These are phyloP conservation scores for Mythimna vitellina DNA, from an alignment of 2,888 invertebrate species.

Conservation along the genomic window DNA sequence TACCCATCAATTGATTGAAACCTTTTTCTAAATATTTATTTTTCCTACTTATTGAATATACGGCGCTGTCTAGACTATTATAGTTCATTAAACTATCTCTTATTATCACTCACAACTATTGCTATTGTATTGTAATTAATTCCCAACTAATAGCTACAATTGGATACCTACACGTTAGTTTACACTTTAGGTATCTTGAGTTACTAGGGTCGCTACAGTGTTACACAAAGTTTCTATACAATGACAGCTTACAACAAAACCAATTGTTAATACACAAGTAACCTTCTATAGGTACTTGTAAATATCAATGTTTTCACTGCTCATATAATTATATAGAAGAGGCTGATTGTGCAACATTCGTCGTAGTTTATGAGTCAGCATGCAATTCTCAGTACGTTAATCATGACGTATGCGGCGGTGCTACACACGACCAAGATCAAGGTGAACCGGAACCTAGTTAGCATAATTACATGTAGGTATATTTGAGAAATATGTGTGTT, in stretches of 20 bases:
- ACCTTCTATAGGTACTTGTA: too few relatives aligned
- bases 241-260: background rate
- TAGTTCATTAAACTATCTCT: background rate
- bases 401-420: conserved; percentile 26
- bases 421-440: conserved; percentile 48
- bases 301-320: background rate
- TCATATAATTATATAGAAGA: conserved; percentile 12
- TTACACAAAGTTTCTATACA: background rate
- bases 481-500: background rate
- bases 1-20: too few relatives aligned
- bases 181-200: too few relatives aligned
- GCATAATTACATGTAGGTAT: conserved; percentile 11
- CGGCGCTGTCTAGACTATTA: background rate
- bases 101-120: background rate
- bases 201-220: background rate
- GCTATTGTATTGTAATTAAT: background rate
- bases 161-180: background rate
- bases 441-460: conserved; percentile 34
- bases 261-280: too few relatives aligned
- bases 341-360: conserved; percentile 22
- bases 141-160: background rate
- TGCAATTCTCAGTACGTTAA: conserved; percentile 36
- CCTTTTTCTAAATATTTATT: background rate
- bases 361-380: conserved; percentile 31
- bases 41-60: background rate